Conservation (phyloP, 2,888 invertebrate species). For the Sminthurinus aureus region DNA sequence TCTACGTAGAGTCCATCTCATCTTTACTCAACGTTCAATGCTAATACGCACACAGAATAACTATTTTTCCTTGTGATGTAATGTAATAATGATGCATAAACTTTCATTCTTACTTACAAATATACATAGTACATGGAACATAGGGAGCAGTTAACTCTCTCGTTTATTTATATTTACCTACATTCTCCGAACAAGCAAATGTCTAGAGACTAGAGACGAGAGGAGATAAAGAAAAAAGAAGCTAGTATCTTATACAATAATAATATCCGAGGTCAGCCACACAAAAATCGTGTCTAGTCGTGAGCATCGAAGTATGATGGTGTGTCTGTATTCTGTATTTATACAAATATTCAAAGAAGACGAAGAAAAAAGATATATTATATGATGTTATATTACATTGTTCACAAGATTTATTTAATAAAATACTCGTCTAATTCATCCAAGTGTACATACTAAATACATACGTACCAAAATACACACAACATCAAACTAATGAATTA, state of each 20-base stretch:
- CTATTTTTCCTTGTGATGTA: background rate
- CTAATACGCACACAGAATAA: background rate
- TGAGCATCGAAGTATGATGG: background rate
- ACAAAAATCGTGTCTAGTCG: slow-evolving; percentile 32
- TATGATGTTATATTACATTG: background rate
- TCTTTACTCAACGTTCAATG: background rate
- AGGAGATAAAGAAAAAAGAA: background rate
- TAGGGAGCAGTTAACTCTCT: background rate
- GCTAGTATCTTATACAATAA: background rate
- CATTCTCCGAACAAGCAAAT: background rate
- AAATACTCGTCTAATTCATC: background rate
- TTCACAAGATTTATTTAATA: background rate
- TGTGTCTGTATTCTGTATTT: background rate
- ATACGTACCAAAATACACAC: background rate
- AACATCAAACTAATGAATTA: slow-evolving; percentile 8
- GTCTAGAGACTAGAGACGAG: background rate
- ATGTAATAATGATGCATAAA: background rate
- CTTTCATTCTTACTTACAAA: background rate
- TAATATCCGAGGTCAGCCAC: slow-evolving; percentile 29
- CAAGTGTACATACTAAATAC: background rate
- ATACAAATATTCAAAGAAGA: background rate
- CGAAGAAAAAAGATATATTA: background rate
- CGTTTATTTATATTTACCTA: background rate
- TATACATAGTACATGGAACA: background rate
- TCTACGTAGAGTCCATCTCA: background rate